Base-by-base conservation (phyloP, 1,140 invertebrate species). In the Drosophila persimilis region DNA sequence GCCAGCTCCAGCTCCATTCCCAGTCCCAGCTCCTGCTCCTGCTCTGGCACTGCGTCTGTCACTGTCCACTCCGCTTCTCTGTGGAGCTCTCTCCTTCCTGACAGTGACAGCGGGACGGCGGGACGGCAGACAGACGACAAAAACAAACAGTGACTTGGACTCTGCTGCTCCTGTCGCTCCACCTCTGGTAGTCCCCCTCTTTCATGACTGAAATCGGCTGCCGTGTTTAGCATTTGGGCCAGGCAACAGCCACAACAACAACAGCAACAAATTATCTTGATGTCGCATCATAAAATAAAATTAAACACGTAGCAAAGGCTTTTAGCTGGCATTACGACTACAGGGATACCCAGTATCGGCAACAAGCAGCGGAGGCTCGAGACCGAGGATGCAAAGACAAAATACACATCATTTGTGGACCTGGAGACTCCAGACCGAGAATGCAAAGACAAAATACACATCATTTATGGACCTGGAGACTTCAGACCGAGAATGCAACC, bases 141-240 rank as follows among this genome's bases (percentile, higher is more conserved):
- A 46, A 48, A 73, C 60, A 73, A 54, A 66, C 60, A 58, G 51
- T 74, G 52, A 74, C 52, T 65, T 59, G 72, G 61, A 74, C 71
- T 74, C 20, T 74, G 73, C 47, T 51, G 70, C 71, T 73, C 70
- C 70, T 73, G 70, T 73, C 70, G 51, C 52, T 64, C 26, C 17
- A 17, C 47, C 62, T 57, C 51, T 39, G 20, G 20, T n/a, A 48
- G 6, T 24, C 20, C 50, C 31, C 0, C 52, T 0, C 52, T 52
- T 15, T 52, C 47, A 20, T 31, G 54, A 57, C 26, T 31, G 43
- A 26, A 57, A 47, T 31, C 43, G 31, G 41, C 35, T 72, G 56
- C 67, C 17, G 67, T 69, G 47, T 59, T 69, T 47, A 59, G 65
- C 65, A 67, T 66, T 67, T 67, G 65, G 65, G 50, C 20, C 62